A percentile compares a stretch with the other conserved stretches of the same genome.
Conservation (phyloP, 2,113 vertebrate genomes). For the Bagarius yarrelli region DNA sequence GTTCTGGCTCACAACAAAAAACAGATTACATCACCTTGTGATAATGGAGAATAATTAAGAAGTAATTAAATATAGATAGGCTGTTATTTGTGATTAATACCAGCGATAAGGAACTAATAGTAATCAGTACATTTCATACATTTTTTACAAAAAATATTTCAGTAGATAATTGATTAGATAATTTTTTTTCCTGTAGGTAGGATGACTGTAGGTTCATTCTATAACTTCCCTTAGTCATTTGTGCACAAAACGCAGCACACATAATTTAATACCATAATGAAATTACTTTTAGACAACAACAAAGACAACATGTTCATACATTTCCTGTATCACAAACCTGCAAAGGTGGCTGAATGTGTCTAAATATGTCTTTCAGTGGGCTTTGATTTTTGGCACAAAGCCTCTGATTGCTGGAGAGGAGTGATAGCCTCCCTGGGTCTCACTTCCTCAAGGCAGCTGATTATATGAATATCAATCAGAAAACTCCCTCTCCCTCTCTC, state of each 20-base stretch:
- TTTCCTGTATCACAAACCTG: neutral
- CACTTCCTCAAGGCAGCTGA: conserved; percentile 51
- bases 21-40: neutral
- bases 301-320: conserved; percentile 2
- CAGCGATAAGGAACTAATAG: neutral
- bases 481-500: conserved; percentile 4
- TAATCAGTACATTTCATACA: neutral
- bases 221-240: neutral
- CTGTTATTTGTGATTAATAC: neutral
- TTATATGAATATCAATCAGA: conserved; percentile 58
- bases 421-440: conserved; percentile 46
- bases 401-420: conserved; percentile 52
- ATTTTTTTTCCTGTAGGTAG: no score
- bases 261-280: conserved; percentile 16
- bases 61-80: neutral
- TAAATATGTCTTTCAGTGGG: conserved; percentile 28
- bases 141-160: no score
- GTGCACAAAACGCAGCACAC: neutral
- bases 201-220: neutral
- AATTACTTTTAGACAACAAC: conserved; percentile 9
- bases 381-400: conserved; percentile 54
- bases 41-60: neutral
- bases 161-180: no score
- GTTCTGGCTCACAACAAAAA: neutral
- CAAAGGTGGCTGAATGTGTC: conserved; percentile 10